These are phyloP conservation scores for Cotesia congregata DNA, from an alignment of 2,888 invertebrate species.

Conservation along the genomic window DNA sequence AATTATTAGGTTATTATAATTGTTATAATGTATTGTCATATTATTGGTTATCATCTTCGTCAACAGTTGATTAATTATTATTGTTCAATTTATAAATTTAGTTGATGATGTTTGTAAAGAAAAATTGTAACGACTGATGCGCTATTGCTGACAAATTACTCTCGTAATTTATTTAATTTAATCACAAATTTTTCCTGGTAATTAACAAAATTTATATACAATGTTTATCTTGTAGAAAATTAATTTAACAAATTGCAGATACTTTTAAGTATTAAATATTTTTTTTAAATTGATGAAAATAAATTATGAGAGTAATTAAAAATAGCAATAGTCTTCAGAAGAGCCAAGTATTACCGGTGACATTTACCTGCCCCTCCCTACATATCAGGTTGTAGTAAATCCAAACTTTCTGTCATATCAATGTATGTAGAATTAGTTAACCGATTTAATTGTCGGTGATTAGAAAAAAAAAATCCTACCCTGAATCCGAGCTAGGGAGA, in stretches of 20 bases:
- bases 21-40: slow-evolving; percentile 41
- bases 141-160: slow-evolving; percentile 59
- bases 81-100: slow-evolving; percentile 25
- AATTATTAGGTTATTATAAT: slow-evolving; percentile 39
- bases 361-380: slow-evolving; percentile 60
- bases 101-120: slow-evolving; percentile 8
- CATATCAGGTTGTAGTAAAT: slow-evolving; percentile 68
- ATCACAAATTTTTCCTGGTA: not conserved
- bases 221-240: no score
- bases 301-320: slow-evolving; percentile 48
- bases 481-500: not conserved
- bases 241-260: no score
- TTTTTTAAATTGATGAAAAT: not conserved
- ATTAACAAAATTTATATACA: no score
- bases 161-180: slow-evolving; percentile 48
- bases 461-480: not conserved
- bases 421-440: slow-evolving; percentile 58
- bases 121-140: slow-evolving; percentile 51
- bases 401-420: slow-evolving; percentile 67
- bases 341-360: slow-evolving; percentile 67
- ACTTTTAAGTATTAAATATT: not conserved
- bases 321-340: slow-evolving; percentile 64
- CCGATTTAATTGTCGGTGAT: slow-evolving; percentile 5
- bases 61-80: slow-evolving; percentile 12
- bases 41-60: slow-evolving; percentile 15